These are phyloP conservation scores for Lepidonotus clava DNA, from an alignment of 2,888 invertebrate species.

Conservation along the genomic window DNA sequence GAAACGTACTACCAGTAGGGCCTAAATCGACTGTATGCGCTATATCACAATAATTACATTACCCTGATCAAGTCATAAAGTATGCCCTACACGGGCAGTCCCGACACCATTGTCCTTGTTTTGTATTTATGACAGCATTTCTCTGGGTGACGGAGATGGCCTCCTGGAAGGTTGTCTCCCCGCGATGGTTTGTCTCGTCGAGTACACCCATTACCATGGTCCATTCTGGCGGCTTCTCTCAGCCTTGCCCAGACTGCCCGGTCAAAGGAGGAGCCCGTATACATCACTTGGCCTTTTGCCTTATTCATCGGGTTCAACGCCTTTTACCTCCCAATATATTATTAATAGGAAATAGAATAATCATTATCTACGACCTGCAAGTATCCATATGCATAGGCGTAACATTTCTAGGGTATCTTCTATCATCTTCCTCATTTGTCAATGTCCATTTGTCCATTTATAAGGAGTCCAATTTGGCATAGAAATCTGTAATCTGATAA, in stretches of 20 bases:
- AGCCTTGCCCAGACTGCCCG: neutral
- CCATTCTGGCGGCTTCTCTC: neutral
- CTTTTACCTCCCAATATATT: neutral
- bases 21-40: too few species aligned
- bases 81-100: neutral
- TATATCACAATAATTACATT: too few species aligned
- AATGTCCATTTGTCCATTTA: too few species aligned
- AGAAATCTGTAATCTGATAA: too few species aligned
- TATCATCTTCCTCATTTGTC: too few species aligned
- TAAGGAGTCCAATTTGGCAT: too few species aligned
- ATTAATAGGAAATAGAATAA: too few species aligned
- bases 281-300: neutral
- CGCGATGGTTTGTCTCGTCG: slow-evolving; percentile 13
- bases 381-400: too few species aligned
- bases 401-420: too few species aligned
- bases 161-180: neutral
- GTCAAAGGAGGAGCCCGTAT: neutral
- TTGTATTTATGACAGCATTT: neutral
- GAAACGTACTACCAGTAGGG: too few species aligned
- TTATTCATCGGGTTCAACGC: neutral
- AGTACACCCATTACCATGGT: neutral
- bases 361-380: too few species aligned
- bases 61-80: too few species aligned
- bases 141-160: slow-evolving; percentile 11
- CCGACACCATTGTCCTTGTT: neutral